Conservation (phyloP, 2,797 vertebrate species). For the Threskiornis aethiopicus region DNA sequence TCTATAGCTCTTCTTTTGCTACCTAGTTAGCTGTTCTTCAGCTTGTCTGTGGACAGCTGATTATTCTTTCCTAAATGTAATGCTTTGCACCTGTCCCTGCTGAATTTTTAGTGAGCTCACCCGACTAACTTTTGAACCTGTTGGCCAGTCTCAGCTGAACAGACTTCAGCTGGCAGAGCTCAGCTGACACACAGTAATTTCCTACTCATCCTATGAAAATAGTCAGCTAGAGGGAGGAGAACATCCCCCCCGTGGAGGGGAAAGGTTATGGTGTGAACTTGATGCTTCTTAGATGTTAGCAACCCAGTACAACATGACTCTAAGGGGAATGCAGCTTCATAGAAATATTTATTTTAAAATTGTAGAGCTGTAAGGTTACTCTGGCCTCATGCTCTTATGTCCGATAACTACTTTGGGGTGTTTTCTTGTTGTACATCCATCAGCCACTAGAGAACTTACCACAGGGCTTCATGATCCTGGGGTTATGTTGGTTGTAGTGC, state of each 20-base stretch:
- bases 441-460: neutral
- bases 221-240: neutral
- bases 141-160: neutral
- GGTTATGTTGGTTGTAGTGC: neutral
- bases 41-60: neutral
- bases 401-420: neutral
- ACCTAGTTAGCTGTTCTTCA: neutral
- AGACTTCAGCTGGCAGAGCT: neutral
- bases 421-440: neutral
- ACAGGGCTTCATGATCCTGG: neutral
- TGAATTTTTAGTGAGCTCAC: neutral
- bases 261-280: neutral
- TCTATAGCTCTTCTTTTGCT: neutral
- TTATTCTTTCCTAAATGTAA: neutral
- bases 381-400: neutral
- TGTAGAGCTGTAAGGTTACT: neutral
- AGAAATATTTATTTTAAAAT: neutral
- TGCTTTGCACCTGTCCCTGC: neutral
- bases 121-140: neutral
- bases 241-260: neutral
- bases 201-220: neutral
- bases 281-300: neutral
- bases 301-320: neutral
- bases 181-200: neutral
- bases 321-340: neutral